Base-by-base conservation (phyloP, 2,888 invertebrate genomes). In the Mesopsocus fuscifrons region DNA sequence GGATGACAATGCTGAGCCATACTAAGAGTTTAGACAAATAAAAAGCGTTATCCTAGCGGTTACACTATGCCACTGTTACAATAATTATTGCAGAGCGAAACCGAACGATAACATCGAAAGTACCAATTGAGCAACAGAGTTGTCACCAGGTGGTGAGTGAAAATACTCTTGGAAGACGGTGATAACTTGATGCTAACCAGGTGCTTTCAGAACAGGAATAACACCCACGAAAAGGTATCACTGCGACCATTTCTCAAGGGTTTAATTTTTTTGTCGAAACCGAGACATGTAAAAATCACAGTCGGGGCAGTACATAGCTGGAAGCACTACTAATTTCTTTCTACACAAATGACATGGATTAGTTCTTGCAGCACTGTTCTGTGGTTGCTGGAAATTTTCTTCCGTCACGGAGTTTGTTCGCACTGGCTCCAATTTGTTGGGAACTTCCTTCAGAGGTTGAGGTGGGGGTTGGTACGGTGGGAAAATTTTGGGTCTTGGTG, bases 221-320 rank as follows among this genome's bases (percentile, higher is more conserved):
- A n/a, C n/a, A n/a, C n/a, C n/a, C n/a, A n/a, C n/a, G n/a, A n/a
- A n/a, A n/a, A n/a, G n/a, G 26, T 26, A 26, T 9, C 26, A 26
- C 11, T 26, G 26, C 26, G 26, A 26, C 26, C 6, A 9, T 26
- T 9, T 6, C 26, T 6, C 26, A 6, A 26, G 26, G 6, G 6
- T 48, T 55, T 51, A 71, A 53, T 68, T 67, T 51, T 70, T 69
- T 34, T 77, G 78, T 55, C 78, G 75, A 60, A 82, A 82, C 55
- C 80, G 69, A 48, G 84, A 83, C 78, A 92, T 80, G 57, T 91
- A 92, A 64, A 82, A 88, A 57, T 88, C 85, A 63, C 91, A 91
- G 62, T 91, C 88, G 41, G 77, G 69, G 61, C 91, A 92, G 58
- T 89, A 91, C 52, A 77, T 70, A 26, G 78, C 75, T 11, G 85